Evolutionary conservation across 2,888 invertebrate genomes (phyloP).

Genomic region (Sympetrum striolatum): DNA sequence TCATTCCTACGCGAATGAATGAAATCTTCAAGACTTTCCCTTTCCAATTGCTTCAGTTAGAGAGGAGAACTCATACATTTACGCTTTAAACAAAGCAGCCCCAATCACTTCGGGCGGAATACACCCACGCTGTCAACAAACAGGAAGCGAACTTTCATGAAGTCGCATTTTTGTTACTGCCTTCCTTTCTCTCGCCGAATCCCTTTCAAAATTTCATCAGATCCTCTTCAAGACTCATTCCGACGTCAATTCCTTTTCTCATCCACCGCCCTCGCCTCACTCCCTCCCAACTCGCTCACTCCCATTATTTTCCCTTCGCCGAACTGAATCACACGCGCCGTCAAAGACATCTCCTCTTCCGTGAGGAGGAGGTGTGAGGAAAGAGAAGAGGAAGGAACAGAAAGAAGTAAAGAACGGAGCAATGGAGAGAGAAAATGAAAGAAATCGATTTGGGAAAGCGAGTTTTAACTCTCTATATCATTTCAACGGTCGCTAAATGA

Average conservation of each 20-base stretch:
- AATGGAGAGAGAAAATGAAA: neutral
- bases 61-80: neutral
- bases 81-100: neutral
- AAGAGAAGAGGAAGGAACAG: neutral
- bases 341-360: neutral
- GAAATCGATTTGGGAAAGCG: too few species aligned
- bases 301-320: neutral
- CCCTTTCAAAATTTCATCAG: neutral
- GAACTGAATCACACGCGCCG: slow-evolving; percentile 3
- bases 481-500: too few species aligned
- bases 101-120: neutral
- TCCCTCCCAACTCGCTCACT: too few species aligned
- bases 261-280: neutral
- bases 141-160: neutral
- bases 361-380: neutral
- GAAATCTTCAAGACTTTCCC: too few species aligned
- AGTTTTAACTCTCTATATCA: too few species aligned
- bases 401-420: neutral
- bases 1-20: too few species aligned
- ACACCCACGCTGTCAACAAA: neutral
- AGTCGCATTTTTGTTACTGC: neutral
- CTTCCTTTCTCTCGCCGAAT: neutral
- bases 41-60: too few species aligned
- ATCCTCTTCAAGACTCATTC: neutral
- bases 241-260: neutral